phyloP scores from a whole-genome alignment of 2,888 invertebrate genomes.

The Trichogramma dendrolimi region DNA sequence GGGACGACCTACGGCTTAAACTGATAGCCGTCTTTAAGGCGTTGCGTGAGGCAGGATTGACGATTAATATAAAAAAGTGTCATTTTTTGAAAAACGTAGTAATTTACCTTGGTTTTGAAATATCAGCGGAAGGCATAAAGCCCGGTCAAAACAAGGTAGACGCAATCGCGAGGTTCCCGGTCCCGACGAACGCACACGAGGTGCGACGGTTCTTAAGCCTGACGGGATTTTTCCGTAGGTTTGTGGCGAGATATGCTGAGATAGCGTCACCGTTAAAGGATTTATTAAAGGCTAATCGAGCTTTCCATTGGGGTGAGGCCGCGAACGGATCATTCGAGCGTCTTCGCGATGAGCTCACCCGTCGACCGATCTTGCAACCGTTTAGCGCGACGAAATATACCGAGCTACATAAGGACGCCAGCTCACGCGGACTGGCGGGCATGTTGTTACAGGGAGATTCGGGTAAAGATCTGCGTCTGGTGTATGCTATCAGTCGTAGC shows the following conservation, averaged over 20 bases:
- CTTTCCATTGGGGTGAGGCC: background rate
- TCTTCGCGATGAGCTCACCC: background rate
- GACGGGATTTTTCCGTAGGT: constrained; percentile 16
- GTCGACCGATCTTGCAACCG: background rate
- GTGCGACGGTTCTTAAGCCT: constrained; percentile 16
- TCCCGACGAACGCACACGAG: constrained; percentile 12
- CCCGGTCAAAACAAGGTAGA: background rate
- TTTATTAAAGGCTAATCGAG: background rate
- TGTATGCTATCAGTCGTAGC: too few relatives aligned
- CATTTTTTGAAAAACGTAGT: background rate
- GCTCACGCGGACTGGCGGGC: too few relatives aligned
- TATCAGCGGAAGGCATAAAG: background rate
- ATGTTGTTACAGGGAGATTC: too few relatives aligned
- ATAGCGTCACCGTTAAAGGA: constrained; percentile 9
- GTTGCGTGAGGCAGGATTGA: background rate
- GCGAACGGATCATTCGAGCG: background rate
- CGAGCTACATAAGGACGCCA: too few relatives aligned
- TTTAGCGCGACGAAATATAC: constrained; percentile 18
- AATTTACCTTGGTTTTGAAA: constrained; percentile 2
- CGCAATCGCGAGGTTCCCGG: background rate
- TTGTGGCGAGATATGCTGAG: constrained; percentile 8
- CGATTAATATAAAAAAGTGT: background rate
- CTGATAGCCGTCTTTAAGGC: constrained; percentile 13
- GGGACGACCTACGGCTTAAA: constrained; percentile 30
- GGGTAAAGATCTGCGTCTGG: too few relatives aligned